A percentile compares a stretch with the other conserved stretches of the same genome.
These are phyloP conservation scores for Gymnothorax javanicus DNA, from an alignment of 2,797 vertebrate species.

Conservation along the genomic window DNA sequence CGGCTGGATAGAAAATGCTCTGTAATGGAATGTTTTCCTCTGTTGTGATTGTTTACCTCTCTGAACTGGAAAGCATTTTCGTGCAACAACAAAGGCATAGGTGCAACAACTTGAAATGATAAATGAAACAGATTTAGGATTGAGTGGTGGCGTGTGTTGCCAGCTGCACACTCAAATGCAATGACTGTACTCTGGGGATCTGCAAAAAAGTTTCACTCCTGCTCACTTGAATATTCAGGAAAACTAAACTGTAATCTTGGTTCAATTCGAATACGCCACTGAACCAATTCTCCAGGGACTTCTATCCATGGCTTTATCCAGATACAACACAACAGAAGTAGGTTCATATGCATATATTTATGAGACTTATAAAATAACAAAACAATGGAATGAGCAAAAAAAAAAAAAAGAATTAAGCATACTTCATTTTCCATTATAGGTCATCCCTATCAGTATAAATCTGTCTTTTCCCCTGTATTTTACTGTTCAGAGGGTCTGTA, in stretches of 20 bases:
- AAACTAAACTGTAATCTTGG: neutral
- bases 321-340: neutral
- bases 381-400: neutral
- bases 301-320: neutral
- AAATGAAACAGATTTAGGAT: neutral
- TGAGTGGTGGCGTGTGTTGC: constrained; percentile 3
- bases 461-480: neutral
- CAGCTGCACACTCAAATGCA: neutral
- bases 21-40: too few relatives aligned
- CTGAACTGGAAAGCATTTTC: neutral
- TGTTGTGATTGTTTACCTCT: too few relatives aligned
- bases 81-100: neutral
- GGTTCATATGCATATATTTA: neutral
- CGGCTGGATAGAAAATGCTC: too few relatives aligned
- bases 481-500: neutral
- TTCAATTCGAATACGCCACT: neutral
- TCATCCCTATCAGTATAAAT: neutral
- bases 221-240: neutral
- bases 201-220: neutral
- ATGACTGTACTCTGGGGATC: neutral
- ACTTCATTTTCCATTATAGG: neutral
- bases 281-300: neutral
- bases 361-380: neutral
- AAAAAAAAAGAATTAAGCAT: neutral
- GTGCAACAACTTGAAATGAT: too few relatives aligned